Evolutionary conservation across 2,797 vertebrate species (phyloP).

Genomic region (Lophotriccus pileatus): DNA sequence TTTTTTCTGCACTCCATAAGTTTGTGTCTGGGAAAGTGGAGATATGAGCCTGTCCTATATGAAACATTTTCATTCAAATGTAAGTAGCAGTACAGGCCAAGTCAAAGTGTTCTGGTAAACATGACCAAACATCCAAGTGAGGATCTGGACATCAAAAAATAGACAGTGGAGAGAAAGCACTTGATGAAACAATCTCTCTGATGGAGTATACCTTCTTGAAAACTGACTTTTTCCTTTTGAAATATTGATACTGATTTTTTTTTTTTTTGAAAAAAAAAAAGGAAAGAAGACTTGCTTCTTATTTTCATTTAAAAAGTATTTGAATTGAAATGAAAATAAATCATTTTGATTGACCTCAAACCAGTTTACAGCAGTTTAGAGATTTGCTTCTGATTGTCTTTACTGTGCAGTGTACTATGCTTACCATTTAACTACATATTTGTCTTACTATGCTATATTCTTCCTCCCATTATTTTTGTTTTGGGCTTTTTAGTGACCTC

Average conservation of each 20-base stretch:
- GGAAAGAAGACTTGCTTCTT: neutral
- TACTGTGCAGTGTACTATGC: neutral
- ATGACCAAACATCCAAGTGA: neutral
- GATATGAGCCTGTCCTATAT: neutral
- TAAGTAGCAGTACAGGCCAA: neutral
- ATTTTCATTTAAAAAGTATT: neutral
- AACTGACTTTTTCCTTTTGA: neutral
- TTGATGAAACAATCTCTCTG: neutral
- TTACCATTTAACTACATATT: neutral
- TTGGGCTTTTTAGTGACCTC: neutral
- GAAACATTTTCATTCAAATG: neutral
- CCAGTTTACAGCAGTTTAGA: neutral
- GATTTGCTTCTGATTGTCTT: neutral
- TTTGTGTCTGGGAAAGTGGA: neutral
- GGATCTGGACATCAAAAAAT: neutral
- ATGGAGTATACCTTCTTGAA: neutral
- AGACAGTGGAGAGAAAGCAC: neutral
- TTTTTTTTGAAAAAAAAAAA: neutral
- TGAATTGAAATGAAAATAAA: neutral
- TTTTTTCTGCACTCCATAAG: neutral
- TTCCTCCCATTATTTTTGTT: neutral
- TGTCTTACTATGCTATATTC: neutral
- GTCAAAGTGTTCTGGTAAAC: neutral
- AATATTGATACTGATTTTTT: neutral
- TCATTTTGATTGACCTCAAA: neutral